These are phyloP conservation scores for Isoperla grammatica DNA, from an alignment of 2,888 invertebrate genomes.

Conservation along the genomic window DNA sequence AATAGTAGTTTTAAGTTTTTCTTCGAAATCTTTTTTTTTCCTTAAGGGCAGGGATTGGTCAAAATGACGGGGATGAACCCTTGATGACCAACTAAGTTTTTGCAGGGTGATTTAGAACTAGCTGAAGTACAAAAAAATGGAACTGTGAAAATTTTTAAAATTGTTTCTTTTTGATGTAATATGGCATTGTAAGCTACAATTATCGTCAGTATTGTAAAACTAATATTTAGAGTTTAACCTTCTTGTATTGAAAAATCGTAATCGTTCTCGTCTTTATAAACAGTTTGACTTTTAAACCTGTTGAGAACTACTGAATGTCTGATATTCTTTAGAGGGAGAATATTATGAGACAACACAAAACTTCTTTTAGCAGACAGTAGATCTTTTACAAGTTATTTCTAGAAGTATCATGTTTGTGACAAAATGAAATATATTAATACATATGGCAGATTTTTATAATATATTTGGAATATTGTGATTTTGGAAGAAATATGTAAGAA, in stretches of 20 bases:
- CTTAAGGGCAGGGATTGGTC: conserved; percentile 14
- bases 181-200: conserved; percentile 21
- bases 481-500: conserved; percentile 20
- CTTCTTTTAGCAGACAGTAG: no score
- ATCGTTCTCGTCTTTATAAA: conserved; percentile 9
- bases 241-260: conserved; percentile 21
- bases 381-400: conserved; percentile 23
- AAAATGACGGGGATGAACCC: conserved; percentile 7
- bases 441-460: conserved; percentile 29
- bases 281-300: no score
- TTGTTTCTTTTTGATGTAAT: conserved; percentile 20
- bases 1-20: conserved; percentile 5
- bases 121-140: conserved; percentile 22
- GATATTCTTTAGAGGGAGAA: no score
- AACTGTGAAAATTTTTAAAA: conserved; percentile 7
- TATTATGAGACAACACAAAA: no score
- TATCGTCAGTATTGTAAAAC: conserved; percentile 30
- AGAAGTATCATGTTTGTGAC: conserved; percentile 24
- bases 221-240: conserved; percentile 21
- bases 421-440: conserved; percentile 16
- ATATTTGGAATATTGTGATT: conserved; percentile 24
- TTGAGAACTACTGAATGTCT: no score
- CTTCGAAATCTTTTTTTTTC: conserved; percentile 9
- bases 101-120: conserved; percentile 1
- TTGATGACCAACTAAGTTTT: not conserved